Evolutionary conservation across 2,797 vertebrate species (phyloP), one percentile per base, ranked within the genome.

Genomic region (Cetoscarus ocellatus): DNA sequence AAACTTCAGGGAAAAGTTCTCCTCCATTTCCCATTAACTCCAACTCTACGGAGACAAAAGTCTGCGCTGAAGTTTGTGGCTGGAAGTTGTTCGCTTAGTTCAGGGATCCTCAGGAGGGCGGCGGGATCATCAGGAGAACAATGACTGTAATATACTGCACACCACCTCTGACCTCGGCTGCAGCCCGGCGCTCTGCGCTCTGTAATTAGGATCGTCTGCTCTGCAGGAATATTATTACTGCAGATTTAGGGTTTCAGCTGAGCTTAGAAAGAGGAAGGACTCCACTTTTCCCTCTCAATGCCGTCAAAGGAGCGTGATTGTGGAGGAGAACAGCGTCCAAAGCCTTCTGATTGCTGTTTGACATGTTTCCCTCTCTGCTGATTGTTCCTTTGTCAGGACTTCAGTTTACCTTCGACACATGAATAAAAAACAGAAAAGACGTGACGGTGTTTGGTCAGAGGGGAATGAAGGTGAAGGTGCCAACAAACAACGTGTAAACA

Each of bases 121-220:
- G 15, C 15, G 6, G 14, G 65, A 71, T 79, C 86, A 52, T 38
- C 8, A 68, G 66, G 73, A 87, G 83, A 89, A 90, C 87, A 91
- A 90, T 85, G 85, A 68, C 85, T 74, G 85, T 89, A 80, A 91
- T 85, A 70, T 56, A 79, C 80, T 69, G 75, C 58, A 15, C 65
- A 27, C 13, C 74, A 43, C 88, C 87, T 86, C 68, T 86, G 80
- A 86, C 90, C 88, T 61, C 54, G 10, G 51, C 77, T n/a, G 63
- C 63, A 56, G 80, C 63, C 83, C 58, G 65, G 61, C 62, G 11
- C 77, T 65, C 27, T 2, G 59, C 3, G 72, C 78, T 70, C 80
- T 53, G 79, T 82, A 80, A 89, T 91, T 86, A 84, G 73, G 79
- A 77, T 18, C 13, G 40, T 73, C 82, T 77, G 75, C 73, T 36